These are phyloP conservation scores for Euglossa dilemma DNA, from an alignment of 1,140 invertebrate species.

Conservation along the genomic window DNA sequence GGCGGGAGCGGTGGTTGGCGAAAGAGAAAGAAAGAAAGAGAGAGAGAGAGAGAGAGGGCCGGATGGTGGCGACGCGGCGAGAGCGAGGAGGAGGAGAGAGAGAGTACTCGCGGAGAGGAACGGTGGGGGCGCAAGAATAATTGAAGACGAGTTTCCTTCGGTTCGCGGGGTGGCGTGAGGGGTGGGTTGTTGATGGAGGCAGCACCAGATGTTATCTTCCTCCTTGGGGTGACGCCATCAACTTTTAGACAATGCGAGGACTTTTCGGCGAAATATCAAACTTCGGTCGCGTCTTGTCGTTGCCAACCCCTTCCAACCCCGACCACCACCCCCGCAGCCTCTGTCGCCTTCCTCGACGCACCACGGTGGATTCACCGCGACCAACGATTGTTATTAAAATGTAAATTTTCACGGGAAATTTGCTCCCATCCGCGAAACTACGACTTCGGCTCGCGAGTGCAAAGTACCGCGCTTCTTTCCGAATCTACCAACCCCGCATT, in stretches of 20 bases:
- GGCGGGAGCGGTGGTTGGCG: slow-evolving; percentile 16
- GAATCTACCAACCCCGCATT: background rate
- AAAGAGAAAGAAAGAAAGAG: too few relatives aligned
- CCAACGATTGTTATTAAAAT: slow-evolving; percentile 69
- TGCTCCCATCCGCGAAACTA: slow-evolving; percentile 24
- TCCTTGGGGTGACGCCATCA: slow-evolving; percentile 79
- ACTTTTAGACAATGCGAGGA: slow-evolving; percentile 81
- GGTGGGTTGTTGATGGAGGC: slow-evolving; percentile 79
- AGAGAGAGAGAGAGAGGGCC: slow-evolving; percentile 67
- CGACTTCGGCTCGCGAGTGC: background rate
- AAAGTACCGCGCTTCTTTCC: too few relatives aligned
- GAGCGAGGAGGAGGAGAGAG: slow-evolving; percentile 44
- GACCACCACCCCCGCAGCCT: background rate
- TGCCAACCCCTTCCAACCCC: slow-evolving; percentile 40
- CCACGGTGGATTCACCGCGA: slow-evolving; percentile 31
- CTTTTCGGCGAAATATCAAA: slow-evolving; percentile 81
- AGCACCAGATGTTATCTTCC: slow-evolving; percentile 81
- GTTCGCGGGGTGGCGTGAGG: slow-evolving; percentile 65
- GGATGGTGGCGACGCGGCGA: slow-evolving; percentile 74
- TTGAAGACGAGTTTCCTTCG: slow-evolving; percentile 81
- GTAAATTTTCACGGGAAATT: slow-evolving; percentile 66
- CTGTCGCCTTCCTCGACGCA: background rate
- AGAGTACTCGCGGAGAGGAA: slow-evolving; percentile 45
- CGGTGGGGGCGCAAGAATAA: slow-evolving; percentile 77
- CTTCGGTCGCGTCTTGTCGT: slow-evolving; percentile 73